A percentile compares a stretch with the other conserved stretches of the same genome.
Conservation (phyloP, 2,888 invertebrate species). For the Tachina fera region DNA sequence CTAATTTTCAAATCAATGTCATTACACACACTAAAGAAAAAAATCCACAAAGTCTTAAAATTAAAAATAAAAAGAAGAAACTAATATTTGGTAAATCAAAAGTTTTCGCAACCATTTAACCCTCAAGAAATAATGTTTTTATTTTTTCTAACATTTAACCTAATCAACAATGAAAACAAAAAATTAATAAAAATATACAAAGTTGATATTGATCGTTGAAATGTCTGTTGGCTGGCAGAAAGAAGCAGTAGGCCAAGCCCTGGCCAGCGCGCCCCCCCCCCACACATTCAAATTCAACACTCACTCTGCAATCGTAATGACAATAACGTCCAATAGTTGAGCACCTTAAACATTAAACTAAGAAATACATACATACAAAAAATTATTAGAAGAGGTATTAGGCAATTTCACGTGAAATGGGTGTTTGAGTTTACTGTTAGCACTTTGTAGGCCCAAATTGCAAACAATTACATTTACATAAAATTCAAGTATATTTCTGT, state of each 20-base stretch:
- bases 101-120: conserved; percentile 68
- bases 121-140: conserved; percentile 41
- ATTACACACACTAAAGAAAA: conserved; percentile 53
- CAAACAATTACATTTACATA: background rate
- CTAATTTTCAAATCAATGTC: conserved; percentile 66
- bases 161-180: conserved; percentile 14
- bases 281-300: conserved; percentile 19
- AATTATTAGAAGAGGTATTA: conserved; percentile 42
- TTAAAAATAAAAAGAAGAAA: conserved; percentile 17
- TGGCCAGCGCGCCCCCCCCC: background rate
- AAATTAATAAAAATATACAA: conserved; percentile 11
- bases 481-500: background rate
- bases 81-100: conserved; percentile 40
- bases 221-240: conserved; percentile 30
- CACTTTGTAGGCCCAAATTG: conserved; percentile 63
- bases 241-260: conserved; percentile 32
- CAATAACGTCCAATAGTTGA: conserved; percentile 19
- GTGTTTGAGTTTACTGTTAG: conserved; percentile 65
- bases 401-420: conserved; percentile 70
- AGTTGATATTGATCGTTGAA: conserved; percentile 40
- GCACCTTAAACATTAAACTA: conserved; percentile 23
- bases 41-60: conserved; percentile 6
- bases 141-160: conserved; percentile 52
- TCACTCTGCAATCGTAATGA: conserved; percentile 1
- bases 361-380: background rate